Evolutionary conservation across 2,797 vertebrate genomes (phyloP), one percentile per base, ranked within the genome.

Genomic region (Pseudomugil tenellus): DNA sequence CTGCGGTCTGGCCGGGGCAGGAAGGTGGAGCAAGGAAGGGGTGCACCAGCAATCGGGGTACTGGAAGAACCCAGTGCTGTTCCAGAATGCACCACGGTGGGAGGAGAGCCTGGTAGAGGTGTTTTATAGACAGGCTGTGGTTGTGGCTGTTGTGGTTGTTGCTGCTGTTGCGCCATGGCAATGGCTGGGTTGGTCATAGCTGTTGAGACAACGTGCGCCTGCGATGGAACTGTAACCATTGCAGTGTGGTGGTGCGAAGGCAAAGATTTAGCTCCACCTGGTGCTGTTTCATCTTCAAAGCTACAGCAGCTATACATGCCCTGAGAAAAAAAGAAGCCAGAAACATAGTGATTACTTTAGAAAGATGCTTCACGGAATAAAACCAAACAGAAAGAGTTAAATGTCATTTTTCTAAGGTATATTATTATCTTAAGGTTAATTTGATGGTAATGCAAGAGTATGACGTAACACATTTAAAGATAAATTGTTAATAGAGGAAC

Each of bases 261-360:
- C 87, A 94, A 81, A 69, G 93, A 70, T 80, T 95, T 95, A 49
- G 85, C 19, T 63, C 92, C 93, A 66, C 89, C 85, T 73, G 92
- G 91, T 8, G 80, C 89, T 3, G 94, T 95, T 87, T 95, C 94
- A 87, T 96, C 96, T 75, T 97, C 96, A 23, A 95, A 95, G 79
- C 95, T 96, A 90, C 96, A 97, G 89, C 96, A 98, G 89, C 96
- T 97, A 85, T 97, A 97, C 96, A 97, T 98, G 76, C 96, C 96
- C 96, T 97, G 49, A 69, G 60, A 60, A 48, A 64, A 59, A 72
- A 4, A 62, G 11, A 46, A 65, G 73, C 23, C 52, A 53, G 46
- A 34, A 32, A 53, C 3, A 55, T 43, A 58, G 12, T 57, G 12
- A 48, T 8, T 16, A 46, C 8, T 49, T 8, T 28, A 17, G 11